Evolutionary conservation across 2,113 vertebrate genomes (phyloP).

Genomic region (Andinoacara biseriatus): DNA sequence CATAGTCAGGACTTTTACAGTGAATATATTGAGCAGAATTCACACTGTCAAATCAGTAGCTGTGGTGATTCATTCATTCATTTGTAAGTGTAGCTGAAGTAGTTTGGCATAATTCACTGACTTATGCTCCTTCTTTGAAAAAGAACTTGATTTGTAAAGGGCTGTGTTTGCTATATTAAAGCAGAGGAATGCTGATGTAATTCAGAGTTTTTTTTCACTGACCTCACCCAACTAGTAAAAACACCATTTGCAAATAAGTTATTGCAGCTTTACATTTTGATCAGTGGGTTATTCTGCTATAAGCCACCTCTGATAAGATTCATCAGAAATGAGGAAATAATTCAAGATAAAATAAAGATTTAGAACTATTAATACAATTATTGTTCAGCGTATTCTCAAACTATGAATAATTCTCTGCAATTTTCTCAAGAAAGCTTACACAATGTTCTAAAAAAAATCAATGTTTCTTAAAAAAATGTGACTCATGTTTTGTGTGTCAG

Average conservation of each 20-base stretch:
- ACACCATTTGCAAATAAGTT: not conserved
- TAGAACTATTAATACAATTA: not conserved
- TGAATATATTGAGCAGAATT: not conserved
- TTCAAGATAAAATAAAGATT: not conserved
- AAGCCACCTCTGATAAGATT: constrained; percentile 4
- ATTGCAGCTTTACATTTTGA: not conserved
- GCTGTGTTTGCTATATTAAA: not conserved
- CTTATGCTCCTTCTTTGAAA: not conserved
- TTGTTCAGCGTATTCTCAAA: constrained; percentile 4
- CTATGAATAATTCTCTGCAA: not conserved
- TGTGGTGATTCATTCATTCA: constrained; percentile 4
- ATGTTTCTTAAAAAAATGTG: constrained; percentile 50
- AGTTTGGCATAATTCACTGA: not conserved
- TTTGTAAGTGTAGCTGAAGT: constrained; percentile 12
- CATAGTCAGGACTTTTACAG: not conserved
- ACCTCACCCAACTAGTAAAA: constrained; percentile 9
- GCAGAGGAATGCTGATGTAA: not conserved
- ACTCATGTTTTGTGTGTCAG: constrained; percentile 69
- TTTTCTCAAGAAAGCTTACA: constrained; percentile 29
- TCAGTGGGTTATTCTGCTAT: not conserved
- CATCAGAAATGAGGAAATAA: constrained; percentile 8
- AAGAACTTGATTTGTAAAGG: not conserved
- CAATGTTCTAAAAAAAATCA: constrained; percentile 47
- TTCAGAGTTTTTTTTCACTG: not conserved
- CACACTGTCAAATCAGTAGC: not conserved